phyloP scores from a whole-genome alignment of 2,797 vertebrate species.

The Sebastes iracundus region DNA sequence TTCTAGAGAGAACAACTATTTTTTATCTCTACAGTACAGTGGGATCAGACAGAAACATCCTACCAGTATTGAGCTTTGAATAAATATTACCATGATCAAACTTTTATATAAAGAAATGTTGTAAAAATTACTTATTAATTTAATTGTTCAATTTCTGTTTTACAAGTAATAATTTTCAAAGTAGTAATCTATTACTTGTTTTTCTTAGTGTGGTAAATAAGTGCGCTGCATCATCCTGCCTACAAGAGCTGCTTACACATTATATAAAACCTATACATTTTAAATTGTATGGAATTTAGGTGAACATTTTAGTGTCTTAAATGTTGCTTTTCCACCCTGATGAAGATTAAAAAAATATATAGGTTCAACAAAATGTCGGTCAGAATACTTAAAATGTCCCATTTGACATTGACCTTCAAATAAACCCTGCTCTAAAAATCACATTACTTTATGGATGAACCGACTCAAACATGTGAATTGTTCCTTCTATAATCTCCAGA shows the following conservation, averaged over 20 bases:
- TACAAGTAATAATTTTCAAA: background rate
- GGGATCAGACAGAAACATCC: too few species aligned
- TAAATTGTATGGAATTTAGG: too few species aligned
- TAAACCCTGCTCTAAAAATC: background rate
- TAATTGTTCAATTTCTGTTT: background rate
- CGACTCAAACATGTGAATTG: background rate
- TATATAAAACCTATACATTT: too few species aligned
- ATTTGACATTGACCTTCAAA: background rate
- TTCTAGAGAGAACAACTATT: background rate
- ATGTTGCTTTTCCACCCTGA: too few species aligned
- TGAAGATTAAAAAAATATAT: background rate
- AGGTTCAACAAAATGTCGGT: background rate
- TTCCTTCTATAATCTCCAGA: background rate
- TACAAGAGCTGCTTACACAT: too few species aligned
- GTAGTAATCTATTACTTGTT: background rate
- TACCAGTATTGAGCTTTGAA: background rate
- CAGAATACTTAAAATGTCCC: background rate
- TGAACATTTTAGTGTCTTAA: too few species aligned
- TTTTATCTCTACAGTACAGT: background rate
- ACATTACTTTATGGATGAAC: too few species aligned
- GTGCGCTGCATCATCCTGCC: too few species aligned
- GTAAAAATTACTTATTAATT: background rate
- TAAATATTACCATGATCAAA: background rate
- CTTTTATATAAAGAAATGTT: background rate
- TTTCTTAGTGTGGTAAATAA: too few species aligned